Evolutionary conservation across 2,888 invertebrate species (phyloP).

Genomic region (Peribatodes rhomboidaria): DNA sequence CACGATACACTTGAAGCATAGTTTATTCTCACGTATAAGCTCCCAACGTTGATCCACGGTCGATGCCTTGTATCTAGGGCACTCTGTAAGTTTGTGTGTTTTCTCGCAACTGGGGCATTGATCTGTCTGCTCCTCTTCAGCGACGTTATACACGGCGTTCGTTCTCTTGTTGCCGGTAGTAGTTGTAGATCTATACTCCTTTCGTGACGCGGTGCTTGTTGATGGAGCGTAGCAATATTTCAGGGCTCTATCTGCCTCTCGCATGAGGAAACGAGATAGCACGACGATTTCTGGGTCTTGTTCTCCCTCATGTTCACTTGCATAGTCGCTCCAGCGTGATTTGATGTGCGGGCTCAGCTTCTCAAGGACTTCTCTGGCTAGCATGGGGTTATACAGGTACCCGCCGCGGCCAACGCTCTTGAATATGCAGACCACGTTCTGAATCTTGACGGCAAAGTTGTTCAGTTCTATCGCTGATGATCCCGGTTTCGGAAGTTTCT

Average conservation of each 20-base stretch:
- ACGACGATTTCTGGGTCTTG: slow-evolving; percentile 6
- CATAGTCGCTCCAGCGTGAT: slow-evolving; percentile 18
- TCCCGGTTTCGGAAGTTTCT: slow-evolving; percentile 34
- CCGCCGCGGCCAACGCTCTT: background rate
- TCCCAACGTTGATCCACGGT: background rate
- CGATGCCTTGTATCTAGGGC: background rate
- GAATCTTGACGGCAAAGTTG: slow-evolving; percentile 34
- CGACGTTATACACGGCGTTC: too few species aligned
- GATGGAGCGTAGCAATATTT: slow-evolving; percentile 9
- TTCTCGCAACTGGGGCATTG: background rate
- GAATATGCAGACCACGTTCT: slow-evolving; percentile 12
- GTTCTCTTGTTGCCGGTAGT: too few species aligned
- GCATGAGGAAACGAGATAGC: slow-evolving; percentile 20
- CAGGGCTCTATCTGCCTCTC: slow-evolving; percentile 11
- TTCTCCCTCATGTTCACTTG: background rate
- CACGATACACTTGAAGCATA: background rate
- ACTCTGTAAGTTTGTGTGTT: background rate
- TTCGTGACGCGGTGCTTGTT: too few species aligned
- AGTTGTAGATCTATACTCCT: too few species aligned
- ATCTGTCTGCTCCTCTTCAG: background rate
- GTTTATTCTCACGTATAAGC: background rate
- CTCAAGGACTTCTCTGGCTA: slow-evolving; percentile 11
- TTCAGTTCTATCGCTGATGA: slow-evolving; percentile 37
- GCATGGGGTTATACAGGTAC: slow-evolving; percentile 25
- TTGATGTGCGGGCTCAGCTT: slow-evolving; percentile 20